Percentiles rank a stretch among this genome's conserved stretches.
These are phyloP conservation scores for Enteromius afrohamiltoni DNA, from an alignment of 2,797 vertebrate genomes.

Conservation along the genomic window DNA sequence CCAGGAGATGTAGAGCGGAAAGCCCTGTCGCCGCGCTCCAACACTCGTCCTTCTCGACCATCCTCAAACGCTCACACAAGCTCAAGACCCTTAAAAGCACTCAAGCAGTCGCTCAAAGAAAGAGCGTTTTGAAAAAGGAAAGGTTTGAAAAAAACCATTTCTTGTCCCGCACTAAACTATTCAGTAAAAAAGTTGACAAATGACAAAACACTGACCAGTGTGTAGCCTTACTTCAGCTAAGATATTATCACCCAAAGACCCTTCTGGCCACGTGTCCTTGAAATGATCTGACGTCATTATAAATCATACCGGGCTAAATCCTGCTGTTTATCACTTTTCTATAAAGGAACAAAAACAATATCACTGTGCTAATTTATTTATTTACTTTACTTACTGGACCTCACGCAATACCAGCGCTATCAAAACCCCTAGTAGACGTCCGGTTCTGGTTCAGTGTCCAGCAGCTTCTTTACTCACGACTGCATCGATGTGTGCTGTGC, in stretches of 20 bases:
- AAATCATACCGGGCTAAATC: too few relatives aligned
- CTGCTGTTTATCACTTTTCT: background rate
- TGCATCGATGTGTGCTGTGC: too few relatives aligned
- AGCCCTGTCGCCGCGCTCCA: constrained; percentile 10
- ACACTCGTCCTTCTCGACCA: background rate
- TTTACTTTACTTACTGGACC: too few relatives aligned
- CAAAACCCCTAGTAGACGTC: too few relatives aligned
- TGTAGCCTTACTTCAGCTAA: background rate
- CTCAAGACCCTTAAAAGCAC: background rate
- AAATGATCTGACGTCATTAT: background rate
- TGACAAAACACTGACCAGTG: background rate
- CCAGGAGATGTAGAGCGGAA: constrained; percentile 50
- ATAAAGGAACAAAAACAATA: too few relatives aligned
- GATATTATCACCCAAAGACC: background rate
- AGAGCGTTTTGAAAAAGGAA: background rate
- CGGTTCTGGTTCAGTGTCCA: too few relatives aligned
- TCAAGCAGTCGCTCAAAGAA: background rate
- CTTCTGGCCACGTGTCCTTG: background rate
- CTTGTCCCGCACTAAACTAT: background rate
- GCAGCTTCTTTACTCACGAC: too few relatives aligned
- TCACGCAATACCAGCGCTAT: too few relatives aligned
- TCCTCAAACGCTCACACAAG: background rate
- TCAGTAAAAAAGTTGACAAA: background rate
- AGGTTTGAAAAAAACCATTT: background rate
- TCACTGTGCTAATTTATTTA: too few relatives aligned